Conservation (phyloP, 2,113 vertebrate species). For the Rhinoderma darwinii region DNA sequence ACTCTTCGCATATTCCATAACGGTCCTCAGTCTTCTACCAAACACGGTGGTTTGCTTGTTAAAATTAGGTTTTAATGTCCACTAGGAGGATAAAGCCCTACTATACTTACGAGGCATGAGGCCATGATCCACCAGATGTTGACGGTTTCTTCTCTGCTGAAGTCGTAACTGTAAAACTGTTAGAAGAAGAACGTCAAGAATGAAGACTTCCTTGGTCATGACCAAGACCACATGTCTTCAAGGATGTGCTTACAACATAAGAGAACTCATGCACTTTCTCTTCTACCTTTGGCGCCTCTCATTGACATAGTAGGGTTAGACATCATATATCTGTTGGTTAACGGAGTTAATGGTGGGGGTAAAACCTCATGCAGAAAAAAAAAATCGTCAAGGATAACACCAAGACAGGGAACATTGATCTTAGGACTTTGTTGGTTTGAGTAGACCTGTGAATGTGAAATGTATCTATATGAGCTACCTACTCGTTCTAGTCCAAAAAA, state of each 20-base stretch:
- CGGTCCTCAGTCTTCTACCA: neutral
- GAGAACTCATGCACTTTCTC: constrained; percentile 32
- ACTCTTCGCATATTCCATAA: neutral
- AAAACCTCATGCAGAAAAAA: constrained; percentile 23
- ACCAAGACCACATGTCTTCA: neutral
- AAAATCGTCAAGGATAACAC: neutral
- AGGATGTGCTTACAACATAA: neutral
- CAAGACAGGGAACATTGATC: neutral
- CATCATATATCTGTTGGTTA: constrained; percentile 26
- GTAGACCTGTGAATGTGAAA: neutral
- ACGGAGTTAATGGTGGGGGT: constrained; percentile 44
- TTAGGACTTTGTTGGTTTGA: constrained; percentile 14
- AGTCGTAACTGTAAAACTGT: constrained; percentile 97
- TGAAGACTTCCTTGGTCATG: neutral
- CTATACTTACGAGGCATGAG: constrained; percentile 94
- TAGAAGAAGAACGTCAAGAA: constrained; percentile 66
- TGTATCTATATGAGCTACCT: neutral
- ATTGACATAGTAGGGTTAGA: constrained; percentile 26
- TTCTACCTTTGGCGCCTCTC: neutral
- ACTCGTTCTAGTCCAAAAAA: neutral
- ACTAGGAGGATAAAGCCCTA: neutral
- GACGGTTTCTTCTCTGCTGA: constrained; percentile 94
- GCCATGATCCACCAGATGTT: constrained; percentile 93
- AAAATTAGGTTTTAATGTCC: neutral
- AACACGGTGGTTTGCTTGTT: neutral